These are phyloP conservation scores for Netta rufina DNA, from an alignment of 2,797 vertebrate genomes.

Conservation along the genomic window DNA sequence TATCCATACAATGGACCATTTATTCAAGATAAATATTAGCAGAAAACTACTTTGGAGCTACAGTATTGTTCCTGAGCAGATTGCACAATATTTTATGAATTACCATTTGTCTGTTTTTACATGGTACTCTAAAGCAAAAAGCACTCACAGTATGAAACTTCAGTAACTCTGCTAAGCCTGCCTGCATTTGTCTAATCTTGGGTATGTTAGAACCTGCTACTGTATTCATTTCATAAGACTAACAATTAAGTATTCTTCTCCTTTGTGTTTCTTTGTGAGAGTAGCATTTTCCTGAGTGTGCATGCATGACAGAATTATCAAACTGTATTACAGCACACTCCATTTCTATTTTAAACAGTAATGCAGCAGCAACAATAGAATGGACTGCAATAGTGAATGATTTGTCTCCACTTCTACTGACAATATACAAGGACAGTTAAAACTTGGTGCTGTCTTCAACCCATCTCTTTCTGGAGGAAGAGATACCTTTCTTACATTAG, in stretches of 20 bases:
- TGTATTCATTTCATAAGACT: not conserved
- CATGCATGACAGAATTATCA: not conserved
- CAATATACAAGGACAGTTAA: not conserved
- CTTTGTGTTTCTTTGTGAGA: not conserved
- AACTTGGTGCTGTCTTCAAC: not conserved
- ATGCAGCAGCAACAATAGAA: rapidly evolving
- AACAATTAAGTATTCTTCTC: not conserved
- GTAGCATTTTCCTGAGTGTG: not conserved
- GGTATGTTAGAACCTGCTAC: not conserved
- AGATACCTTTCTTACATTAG: not conserved
- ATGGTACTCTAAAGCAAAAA: not conserved
- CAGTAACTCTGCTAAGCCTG: not conserved
- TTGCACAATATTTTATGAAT: constrained; percentile 4
- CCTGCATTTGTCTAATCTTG: not conserved
- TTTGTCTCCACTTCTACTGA: not conserved
- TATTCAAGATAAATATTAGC: not conserved
- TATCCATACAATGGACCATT: constrained; percentile 18
- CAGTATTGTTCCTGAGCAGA: constrained; percentile 18
- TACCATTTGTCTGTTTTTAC: constrained; percentile 39
- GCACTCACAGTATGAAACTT: not conserved
- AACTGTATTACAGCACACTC: not conserved
- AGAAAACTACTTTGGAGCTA: constrained; percentile 8
- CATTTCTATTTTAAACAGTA: not conserved
- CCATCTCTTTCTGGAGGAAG: not conserved
- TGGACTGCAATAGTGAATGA: not conserved